Percentiles rank a stretch among this genome's conserved stretches.
phyloP scores from a whole-genome alignment of 2,113 vertebrate species.

The Clarias batrachus region DNA sequence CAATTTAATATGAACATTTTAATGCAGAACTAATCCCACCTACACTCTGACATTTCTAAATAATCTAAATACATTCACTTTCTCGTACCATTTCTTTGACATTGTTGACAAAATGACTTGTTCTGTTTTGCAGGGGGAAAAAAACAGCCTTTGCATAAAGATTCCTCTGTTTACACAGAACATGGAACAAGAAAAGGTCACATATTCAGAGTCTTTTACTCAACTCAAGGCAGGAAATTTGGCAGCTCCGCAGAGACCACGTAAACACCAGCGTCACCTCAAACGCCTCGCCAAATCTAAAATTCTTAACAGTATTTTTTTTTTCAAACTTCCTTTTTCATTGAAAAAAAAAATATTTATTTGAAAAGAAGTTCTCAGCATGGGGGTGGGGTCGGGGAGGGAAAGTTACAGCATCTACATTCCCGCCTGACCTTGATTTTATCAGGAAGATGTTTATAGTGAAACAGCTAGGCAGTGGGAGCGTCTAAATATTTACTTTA shows the following conservation, averaged over 20 bases:
- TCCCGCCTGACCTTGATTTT: background rate
- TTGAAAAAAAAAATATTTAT: no score
- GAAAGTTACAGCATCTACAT: no score
- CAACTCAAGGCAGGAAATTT: background rate
- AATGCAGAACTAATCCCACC: no score
- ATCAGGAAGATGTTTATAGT: background rate
- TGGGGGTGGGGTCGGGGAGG: no score
- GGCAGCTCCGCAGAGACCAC: background rate
- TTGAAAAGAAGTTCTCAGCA: background rate
- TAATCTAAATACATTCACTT: no score
- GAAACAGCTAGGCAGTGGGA: background rate
- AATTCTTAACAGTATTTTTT: background rate
- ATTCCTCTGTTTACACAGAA: background rate
- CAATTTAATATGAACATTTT: background rate
- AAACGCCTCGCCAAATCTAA: no score
- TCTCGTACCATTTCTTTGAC: background rate
- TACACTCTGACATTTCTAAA: no score
- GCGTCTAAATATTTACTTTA: background rate
- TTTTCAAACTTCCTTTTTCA: no score
- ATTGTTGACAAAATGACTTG: background rate
- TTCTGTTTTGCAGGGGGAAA: background rate
- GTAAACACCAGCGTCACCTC: background rate
- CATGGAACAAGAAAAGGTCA: background rate
- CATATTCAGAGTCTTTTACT: background rate
- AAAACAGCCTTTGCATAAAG: background rate